phyloP scores from a whole-genome alignment of 2,797 vertebrate genomes.

The Dryobates pubescens region DNA sequence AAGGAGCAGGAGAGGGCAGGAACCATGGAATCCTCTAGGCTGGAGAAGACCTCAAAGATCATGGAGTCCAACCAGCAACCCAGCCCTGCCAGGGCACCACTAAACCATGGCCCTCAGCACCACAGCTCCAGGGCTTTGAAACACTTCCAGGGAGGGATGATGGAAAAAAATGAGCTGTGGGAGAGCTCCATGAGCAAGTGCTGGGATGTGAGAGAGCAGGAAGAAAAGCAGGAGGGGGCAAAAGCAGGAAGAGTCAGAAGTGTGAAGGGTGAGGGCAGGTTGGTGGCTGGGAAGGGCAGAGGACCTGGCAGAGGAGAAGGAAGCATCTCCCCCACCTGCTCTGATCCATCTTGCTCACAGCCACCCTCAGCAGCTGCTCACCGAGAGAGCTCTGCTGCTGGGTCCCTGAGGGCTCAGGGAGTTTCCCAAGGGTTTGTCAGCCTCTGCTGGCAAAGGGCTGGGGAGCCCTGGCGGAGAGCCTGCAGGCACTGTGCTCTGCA shows the following conservation, averaged over 20 bases:
- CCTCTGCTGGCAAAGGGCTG: neutral
- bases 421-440: neutral
- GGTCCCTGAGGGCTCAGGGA: neutral
- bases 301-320: neutral
- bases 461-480: neutral
- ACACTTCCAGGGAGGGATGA: neutral
- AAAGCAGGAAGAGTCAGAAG: neutral
- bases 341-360: neutral
- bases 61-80: neutral
- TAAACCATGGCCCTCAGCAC: neutral
- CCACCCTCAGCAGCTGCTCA: rapidly evolving
- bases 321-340: rapidly evolving
- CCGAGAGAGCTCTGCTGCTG: neutral
- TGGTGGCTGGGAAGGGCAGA: neutral
- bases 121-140: neutral
- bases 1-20: neutral
- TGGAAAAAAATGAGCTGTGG: neutral
- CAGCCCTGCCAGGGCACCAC: neutral
- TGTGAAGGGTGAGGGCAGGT: neutral
- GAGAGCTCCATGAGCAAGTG: neutral
- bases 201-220: neutral
- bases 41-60: neutral
- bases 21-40: neutral
- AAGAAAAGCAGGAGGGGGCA: neutral
- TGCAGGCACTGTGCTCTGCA: neutral